Evolutionary conservation across 2,797 vertebrate species (phyloP), one percentile per base, ranked within the genome.

Genomic region (Zalophus californianus): DNA sequence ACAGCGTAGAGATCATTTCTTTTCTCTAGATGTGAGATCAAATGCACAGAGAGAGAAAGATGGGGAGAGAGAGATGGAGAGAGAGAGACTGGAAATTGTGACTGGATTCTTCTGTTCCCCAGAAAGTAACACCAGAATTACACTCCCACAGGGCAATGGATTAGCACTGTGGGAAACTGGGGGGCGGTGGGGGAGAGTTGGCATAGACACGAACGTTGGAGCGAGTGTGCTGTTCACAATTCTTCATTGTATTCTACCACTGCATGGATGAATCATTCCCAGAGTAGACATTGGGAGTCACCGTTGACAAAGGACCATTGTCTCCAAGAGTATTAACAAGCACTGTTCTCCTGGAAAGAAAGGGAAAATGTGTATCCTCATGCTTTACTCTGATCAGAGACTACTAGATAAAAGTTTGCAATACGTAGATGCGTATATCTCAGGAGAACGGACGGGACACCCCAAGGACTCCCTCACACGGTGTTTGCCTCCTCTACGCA

Each of bases 191-290:
- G 16, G 3, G 18, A 27, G 52, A 73, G 12, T 2, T 2, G 14
- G 29, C 44, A 23, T 5, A 18, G 23, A n/a, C n/a, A 9, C 15
- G 5, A 5, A 48, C 0, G 0, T 60, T 32, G 7, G 10, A 20
- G 32, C 15, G 13, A 20, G 14, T 2, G 58, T 21, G 32, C 50
- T 7, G 10, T 38, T 64, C 21, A 0, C 48, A 9, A 8, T 41
- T 50, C 41, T 44, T 44, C 25, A 20, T 2, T 5, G 32, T 52
- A 3, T 78, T 35, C 16, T 5, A 0, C 13, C 58, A 4, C 58
- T 50, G 35, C 16, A 6, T 3, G 58, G 32, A 35, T 27, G 44
- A 29, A n/a, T 23, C 4, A 7, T 35, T 38, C 58, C 64, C 60
- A 21, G 14, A 2, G 1, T 32, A 16, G 60, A 54, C 72, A 13